Evolutionary conservation across 2,797 vertebrate species (phyloP).

Genomic region (Acrossocheilus fasciatus): DNA sequence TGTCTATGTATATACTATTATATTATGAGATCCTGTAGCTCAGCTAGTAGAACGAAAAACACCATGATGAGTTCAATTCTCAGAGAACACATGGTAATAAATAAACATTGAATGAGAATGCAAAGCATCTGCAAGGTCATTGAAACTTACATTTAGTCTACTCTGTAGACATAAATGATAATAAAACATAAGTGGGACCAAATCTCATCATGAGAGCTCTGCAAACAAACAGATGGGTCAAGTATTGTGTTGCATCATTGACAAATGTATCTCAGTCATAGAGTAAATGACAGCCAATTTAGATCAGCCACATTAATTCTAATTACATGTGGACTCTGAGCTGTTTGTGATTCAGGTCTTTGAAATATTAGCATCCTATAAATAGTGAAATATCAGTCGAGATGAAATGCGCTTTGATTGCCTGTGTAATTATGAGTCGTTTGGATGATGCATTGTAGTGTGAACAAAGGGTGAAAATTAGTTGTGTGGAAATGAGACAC

Average conservation of each 20-base stretch:
- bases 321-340: slow-evolving; percentile 33
- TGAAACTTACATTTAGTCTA: not conserved
- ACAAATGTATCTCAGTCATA: slow-evolving; percentile 42
- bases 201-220: slow-evolving; percentile 19
- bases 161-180: not conserved
- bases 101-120: not conserved
- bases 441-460: slow-evolving; percentile 42
- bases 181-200: not conserved
- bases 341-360: slow-evolving; percentile 39
- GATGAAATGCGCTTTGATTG: slow-evolving; percentile 49
- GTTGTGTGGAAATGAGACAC: slow-evolving; percentile 30
- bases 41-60: not conserved
- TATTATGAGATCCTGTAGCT: not conserved
- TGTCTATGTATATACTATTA: not conserved
- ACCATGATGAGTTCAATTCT: not conserved
- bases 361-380: slow-evolving; percentile 43
- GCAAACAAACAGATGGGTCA: slow-evolving; percentile 45
- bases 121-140: slow-evolving; percentile 6
- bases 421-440: slow-evolving; percentile 35
- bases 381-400: slow-evolving; percentile 39
- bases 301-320: slow-evolving; percentile 39
- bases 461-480: slow-evolving; percentile 28
- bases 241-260: slow-evolving; percentile 2
- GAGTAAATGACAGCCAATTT: slow-evolving; percentile 35
- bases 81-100: not conserved